Percentiles rank a stretch among this genome's conserved stretches.
phyloP scores from a whole-genome alignment of 2,888 invertebrate species.

The Mesorhabditis belari region DNA sequence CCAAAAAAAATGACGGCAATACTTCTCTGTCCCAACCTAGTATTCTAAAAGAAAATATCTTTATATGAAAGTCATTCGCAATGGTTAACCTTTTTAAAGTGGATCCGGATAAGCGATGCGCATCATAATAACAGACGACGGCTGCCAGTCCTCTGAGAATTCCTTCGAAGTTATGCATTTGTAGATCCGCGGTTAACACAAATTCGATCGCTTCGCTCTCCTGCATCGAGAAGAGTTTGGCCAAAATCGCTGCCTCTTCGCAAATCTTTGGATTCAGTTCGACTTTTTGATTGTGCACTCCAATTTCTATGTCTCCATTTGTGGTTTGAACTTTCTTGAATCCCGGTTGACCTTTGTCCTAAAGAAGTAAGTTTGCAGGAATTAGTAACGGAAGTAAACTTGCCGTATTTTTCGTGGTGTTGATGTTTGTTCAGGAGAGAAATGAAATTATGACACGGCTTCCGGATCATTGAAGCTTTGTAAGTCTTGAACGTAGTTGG shows the following conservation, averaged over 20 bases:
- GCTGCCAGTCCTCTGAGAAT: conserved; percentile 30
- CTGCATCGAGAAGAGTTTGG: conserved; percentile 25
- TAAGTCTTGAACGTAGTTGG: conserved; percentile 8
- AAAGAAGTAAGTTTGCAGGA: background rate
- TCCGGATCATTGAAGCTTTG: conserved; percentile 9
- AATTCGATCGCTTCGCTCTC: conserved; percentile 32
- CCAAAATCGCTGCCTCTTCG: conserved; percentile 21
- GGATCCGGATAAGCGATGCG: conserved; percentile 16
- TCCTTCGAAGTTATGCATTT: conserved; percentile 25
- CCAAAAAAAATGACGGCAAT: conserved; percentile 4
- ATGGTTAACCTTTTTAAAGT: conserved; percentile 4
- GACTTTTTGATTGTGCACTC: background rate
- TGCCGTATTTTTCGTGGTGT: conserved; percentile 12
- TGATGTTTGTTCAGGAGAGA: conserved; percentile 5
- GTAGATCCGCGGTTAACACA: conserved; percentile 32
- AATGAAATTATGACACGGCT: conserved; percentile 1
- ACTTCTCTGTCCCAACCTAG: conserved; percentile 17
- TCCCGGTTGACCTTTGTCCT: too few relatives aligned
- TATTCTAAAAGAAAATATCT: conserved; percentile 11
- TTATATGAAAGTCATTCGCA: conserved; percentile 5
- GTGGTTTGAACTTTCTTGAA: background rate
- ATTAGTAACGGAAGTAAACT: background rate
- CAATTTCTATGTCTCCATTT: background rate
- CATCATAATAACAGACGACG: conserved; percentile 40
- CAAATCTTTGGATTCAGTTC: conserved; percentile 13